A percentile compares a stretch with the other conserved stretches of the same genome.
Conservation (phyloP, 2,888 invertebrate genomes). For the Andrena flavipes region DNA sequence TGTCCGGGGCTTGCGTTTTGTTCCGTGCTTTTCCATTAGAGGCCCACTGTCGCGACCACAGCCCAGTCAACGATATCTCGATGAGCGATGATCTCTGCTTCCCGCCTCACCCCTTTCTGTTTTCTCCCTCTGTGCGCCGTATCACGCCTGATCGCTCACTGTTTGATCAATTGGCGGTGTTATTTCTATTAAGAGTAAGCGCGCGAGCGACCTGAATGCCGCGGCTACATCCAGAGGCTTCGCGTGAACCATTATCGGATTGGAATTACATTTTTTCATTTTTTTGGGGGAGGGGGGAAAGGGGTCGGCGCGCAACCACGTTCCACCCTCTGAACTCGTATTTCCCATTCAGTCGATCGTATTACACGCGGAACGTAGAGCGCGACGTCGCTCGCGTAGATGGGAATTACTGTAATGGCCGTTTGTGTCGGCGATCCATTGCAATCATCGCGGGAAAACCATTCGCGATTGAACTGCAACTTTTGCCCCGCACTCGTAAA, state of each 20-base stretch:
- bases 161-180: conserved; percentile 70
- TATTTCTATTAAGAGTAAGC: conserved; percentile 69
- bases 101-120: conserved; percentile 31
- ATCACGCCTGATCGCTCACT: conserved; percentile 49
- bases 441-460: conserved; percentile 50
- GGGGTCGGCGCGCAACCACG: neutral
- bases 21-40: conserved; percentile 58
- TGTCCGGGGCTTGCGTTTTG: conserved; percentile 49
- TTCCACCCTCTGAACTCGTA: conserved; percentile 32
- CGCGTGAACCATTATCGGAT: conserved; percentile 29
- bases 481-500: conserved; percentile 17
- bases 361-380: conserved; percentile 18
- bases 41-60: conserved; percentile 49
- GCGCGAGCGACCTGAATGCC: conserved; percentile 30
- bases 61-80: conserved; percentile 46
- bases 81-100: conserved; percentile 59
- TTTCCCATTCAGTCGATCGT: conserved; percentile 52
- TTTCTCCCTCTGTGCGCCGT: neutral
- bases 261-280: conserved; percentile 36
- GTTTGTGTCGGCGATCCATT: conserved; percentile 54
- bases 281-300: neutral
- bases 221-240: conserved; percentile 35
- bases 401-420: conserved; percentile 54
- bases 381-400: conserved; percentile 23
- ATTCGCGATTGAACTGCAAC: conserved; percentile 30